phyloP scores from a whole-genome alignment of 1,140 invertebrate genomes.

The Lepidostoma basale region DNA sequence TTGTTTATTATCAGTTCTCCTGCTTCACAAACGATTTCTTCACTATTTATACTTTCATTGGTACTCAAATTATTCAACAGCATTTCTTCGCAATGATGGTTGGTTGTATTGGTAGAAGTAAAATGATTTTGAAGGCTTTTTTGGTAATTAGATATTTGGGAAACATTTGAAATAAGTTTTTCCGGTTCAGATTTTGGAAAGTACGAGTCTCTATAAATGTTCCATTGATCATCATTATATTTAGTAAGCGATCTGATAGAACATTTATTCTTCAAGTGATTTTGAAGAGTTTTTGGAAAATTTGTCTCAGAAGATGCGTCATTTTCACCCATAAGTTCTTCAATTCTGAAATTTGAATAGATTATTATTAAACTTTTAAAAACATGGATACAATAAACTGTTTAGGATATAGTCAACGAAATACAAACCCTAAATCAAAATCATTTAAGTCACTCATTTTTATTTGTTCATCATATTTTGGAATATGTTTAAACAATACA shows the following conservation, averaged over 20 bases:
- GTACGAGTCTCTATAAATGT: constrained; percentile 8
- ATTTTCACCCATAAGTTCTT: not conserved
- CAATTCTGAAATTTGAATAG: not conserved
- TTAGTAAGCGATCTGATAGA: not conserved
- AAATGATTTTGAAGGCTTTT: not conserved
- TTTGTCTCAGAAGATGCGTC: not conserved
- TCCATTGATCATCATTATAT: not conserved
- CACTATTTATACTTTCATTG: no score
- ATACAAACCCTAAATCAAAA: not conserved
- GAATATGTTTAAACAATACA: not conserved
- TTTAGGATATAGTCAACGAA: no score
- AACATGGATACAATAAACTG: not conserved
- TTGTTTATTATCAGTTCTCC: not conserved
- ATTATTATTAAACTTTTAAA: not conserved
- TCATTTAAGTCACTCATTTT: not conserved
- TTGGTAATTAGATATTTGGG: not conserved
- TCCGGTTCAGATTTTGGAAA: not conserved
- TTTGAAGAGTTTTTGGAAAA: not conserved
- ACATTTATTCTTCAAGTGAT: not conserved
- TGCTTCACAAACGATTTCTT: no score
- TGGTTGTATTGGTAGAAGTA: not conserved
- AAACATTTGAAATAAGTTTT: not conserved
- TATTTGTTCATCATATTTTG: not conserved
- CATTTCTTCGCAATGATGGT: not conserved
- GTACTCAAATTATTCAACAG: no score